Evolutionary conservation across 2,797 vertebrate genomes (phyloP).

Genomic region (Sebastes hubbsi): DNA sequence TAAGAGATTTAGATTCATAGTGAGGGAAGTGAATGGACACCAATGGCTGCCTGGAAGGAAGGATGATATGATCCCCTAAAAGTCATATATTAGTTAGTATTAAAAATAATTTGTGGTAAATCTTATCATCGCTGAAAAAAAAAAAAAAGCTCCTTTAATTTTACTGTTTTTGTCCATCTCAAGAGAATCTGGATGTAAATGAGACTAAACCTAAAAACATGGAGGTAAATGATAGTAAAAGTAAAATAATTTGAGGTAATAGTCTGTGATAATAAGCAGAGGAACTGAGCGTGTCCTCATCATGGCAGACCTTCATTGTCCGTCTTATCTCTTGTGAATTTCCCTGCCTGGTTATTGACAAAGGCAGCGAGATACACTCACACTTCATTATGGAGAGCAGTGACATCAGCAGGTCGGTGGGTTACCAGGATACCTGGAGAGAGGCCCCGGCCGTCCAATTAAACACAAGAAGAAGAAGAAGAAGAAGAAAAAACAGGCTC

Average conservation of each 20-base stretch:
- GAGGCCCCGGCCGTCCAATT: slow-evolving; percentile 66
- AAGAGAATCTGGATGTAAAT: background rate
- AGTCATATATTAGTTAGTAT: background rate
- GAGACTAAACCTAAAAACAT: background rate
- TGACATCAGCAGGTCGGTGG: slow-evolving; percentile 74
- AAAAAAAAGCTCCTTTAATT: too few relatives aligned
- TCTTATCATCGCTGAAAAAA: background rate
- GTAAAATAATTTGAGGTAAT: background rate
- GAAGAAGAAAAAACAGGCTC: slow-evolving; percentile 1
- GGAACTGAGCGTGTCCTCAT: background rate
- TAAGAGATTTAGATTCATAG: background rate
- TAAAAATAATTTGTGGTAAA: background rate
- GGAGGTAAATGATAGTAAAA: rapidly evolving
- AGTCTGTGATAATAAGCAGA: background rate
- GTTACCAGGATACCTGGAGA: slow-evolving; percentile 78
- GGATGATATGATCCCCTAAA: background rate
- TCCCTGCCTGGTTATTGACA: slow-evolving; percentile 52
- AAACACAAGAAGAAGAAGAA: slow-evolving; percentile 31
- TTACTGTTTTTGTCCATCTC: background rate
- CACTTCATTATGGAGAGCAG: slow-evolving; percentile 63
- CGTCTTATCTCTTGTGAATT: slow-evolving; percentile 53
- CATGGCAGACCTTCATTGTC: slow-evolving; percentile 21
- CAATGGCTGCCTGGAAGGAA: background rate
- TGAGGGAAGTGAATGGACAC: background rate
- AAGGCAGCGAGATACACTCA: slow-evolving; percentile 39